Evolutionary conservation across 1,140 invertebrate species (phyloP).

Genomic region (Nasonia longicornis): DNA sequence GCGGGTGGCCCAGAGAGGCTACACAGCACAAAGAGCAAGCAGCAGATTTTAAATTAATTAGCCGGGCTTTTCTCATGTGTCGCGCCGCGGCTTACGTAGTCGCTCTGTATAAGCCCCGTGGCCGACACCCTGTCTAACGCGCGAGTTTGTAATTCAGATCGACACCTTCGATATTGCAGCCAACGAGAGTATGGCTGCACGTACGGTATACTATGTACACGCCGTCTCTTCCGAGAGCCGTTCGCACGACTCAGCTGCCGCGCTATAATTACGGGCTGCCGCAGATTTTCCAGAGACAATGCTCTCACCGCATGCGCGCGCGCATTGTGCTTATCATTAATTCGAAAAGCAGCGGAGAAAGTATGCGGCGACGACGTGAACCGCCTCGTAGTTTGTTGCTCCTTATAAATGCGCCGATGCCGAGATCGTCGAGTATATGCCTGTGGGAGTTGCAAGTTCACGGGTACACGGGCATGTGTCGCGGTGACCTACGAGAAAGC

Average conservation of each 20-base stretch:
- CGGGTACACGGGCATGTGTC: conserved; percentile 28
- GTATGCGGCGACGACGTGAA: conserved; percentile 32
- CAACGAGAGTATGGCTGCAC: neutral
- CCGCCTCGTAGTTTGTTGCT: neutral
- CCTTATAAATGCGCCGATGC: conserved; percentile 22
- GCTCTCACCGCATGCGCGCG: neutral
- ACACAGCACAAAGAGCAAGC: neutral
- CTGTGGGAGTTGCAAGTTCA: conserved; percentile 15
- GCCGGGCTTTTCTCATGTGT: neutral
- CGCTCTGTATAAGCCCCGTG: neutral
- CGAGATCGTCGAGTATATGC: neutral
- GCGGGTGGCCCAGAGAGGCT: neutral
- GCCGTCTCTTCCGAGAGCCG: conserved; percentile 23
- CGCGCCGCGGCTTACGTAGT: neutral
- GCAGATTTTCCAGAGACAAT: conserved; percentile 32
- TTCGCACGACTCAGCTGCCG: conserved; percentile 19
- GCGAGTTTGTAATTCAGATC: conserved; percentile 40
- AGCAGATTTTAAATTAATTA: conserved; percentile 30
- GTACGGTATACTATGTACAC: neutral
- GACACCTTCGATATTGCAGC: conserved; percentile 27
- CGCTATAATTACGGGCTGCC: conserved; percentile 29
- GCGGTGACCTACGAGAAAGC: conserved; percentile 36
- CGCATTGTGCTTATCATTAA: conserved; percentile 32
- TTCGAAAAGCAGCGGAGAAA: conserved; percentile 48
- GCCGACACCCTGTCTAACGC: conserved; percentile 29